These are phyloP conservation scores for Oreonectes daqikongensis DNA, from an alignment of 2,797 vertebrate species.

Conservation along the genomic window DNA sequence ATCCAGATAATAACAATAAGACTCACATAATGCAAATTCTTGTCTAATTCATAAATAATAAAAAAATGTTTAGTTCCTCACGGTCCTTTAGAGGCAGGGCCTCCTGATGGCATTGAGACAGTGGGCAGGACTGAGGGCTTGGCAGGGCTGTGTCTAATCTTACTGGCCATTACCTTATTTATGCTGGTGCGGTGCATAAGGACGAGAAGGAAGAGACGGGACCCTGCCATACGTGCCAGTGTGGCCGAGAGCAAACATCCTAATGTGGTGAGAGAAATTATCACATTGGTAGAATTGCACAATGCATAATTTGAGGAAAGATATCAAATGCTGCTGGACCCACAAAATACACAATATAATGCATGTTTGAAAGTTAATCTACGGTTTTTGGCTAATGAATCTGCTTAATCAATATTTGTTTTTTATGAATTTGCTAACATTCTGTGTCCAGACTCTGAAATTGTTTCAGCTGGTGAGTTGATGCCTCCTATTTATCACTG, in stretches of 20 bases:
- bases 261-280: constrained; percentile 78
- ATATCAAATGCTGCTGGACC: not conserved
- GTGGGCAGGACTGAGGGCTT: constrained; percentile 71
- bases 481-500: not conserved
- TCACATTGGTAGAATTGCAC: not conserved
- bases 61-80: constrained; percentile 66
- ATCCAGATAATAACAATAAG: too few relatives aligned
- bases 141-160: constrained; percentile 64
- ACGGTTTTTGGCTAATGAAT: not conserved
- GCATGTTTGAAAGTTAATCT: not conserved
- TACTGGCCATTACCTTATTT: constrained; percentile 63
- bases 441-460: constrained; percentile 62
- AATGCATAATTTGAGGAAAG: not conserved
- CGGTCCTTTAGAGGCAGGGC: constrained; percentile 63
- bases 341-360: not conserved
- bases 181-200: constrained; percentile 67
- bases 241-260: constrained; percentile 83
- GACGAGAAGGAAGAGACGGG: constrained; percentile 62
- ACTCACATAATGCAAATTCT: too few relatives aligned
- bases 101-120: constrained; percentile 62
- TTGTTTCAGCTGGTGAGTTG: constrained; percentile 72
- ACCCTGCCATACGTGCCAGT: constrained; percentile 71
- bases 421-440: constrained; percentile 13
- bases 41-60: too few relatives aligned
- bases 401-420: too few relatives aligned